Evolutionary conservation across 2,113 vertebrate genomes (phyloP).

Genomic region (Sander lucioperca): DNA sequence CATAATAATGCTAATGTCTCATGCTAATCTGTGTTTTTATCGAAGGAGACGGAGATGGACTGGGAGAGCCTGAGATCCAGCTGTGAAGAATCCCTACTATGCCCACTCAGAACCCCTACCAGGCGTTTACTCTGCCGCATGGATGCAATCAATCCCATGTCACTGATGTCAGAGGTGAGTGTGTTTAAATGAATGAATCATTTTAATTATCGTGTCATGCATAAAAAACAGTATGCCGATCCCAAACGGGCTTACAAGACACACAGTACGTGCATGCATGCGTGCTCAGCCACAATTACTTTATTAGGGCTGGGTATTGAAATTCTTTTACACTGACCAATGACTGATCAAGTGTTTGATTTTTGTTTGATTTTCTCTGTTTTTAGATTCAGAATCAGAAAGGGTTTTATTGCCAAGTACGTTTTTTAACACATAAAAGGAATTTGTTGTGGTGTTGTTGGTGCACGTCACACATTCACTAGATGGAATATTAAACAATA

Average conservation of each 20-base stretch:
- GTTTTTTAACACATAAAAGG: no score
- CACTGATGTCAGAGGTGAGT: conserved; percentile 53
- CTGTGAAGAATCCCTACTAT: conserved; percentile 9
- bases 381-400: no score
- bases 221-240: no score
- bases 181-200: not conserved
- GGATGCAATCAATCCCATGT: conserved; percentile 67
- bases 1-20: fast-evolving
- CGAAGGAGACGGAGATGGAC: conserved; percentile 31
- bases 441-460: no score
- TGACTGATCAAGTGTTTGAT: not conserved
- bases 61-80: conserved; percentile 42
- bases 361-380: not conserved
- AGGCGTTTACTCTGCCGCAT: conserved; percentile 70
- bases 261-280: no score
- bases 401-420: no score
- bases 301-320: not conserved
- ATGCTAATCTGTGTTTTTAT: conserved; percentile 5
- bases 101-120: not conserved
- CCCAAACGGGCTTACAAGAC: no score
- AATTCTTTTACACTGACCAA: not conserved
- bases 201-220: no score
- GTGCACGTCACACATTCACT: no score
- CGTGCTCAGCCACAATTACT: not conserved
- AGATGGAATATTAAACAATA: no score